Evolutionary conservation across 2,888 invertebrate genomes (phyloP), one percentile per base, ranked within the genome.

Genomic region (Chrysotoxum bicinctum): DNA sequence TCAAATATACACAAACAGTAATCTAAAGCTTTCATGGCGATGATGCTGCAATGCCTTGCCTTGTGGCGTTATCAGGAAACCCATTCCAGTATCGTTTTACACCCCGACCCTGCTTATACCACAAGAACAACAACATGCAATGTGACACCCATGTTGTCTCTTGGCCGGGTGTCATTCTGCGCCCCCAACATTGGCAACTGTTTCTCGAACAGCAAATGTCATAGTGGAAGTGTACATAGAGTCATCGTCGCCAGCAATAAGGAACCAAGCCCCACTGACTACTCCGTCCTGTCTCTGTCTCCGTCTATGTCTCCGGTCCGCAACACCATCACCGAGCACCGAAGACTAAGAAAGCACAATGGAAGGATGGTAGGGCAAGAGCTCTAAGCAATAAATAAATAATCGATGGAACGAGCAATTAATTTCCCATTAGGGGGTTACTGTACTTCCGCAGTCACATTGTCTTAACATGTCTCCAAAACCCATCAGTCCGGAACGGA

Each of bases 331-430:
- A 45, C 10, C 62, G 12, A 45, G 0, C 40, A 37, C 12, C 56
- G 3, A 14, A 37, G 45, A 50, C 9, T 8, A 26, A 64, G 43
- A 26, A 62, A 43, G 62, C 16, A 64, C 45, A 45, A 64, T 45
- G 14, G 37, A 19, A 26, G 56, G 64, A 79, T 64, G 72, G 72
- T 48, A 83, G 26, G 43, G 43, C 43, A 64, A 45, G 30, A 78
- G 87, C 87, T 84, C 83, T 77, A 78, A 87, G 81, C 85, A 87
- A 87, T 85, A 85, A 85, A 87, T 87, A 87, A 87, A 87, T 87
- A 87, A 87, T 87, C 87, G 85, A 87, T 85, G 85, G 87, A 82
- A 87, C 85, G 87, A 87, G 87, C 87, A 87, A 87, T 87, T 87
- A 87, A 87, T 87, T 87, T 87, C 87, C 85, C 87, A 87, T 87